Percentiles rank a stretch among this genome's conserved stretches.
Conservation (phyloP, 2,888 invertebrate species). For the Fragum sueziense region DNA sequence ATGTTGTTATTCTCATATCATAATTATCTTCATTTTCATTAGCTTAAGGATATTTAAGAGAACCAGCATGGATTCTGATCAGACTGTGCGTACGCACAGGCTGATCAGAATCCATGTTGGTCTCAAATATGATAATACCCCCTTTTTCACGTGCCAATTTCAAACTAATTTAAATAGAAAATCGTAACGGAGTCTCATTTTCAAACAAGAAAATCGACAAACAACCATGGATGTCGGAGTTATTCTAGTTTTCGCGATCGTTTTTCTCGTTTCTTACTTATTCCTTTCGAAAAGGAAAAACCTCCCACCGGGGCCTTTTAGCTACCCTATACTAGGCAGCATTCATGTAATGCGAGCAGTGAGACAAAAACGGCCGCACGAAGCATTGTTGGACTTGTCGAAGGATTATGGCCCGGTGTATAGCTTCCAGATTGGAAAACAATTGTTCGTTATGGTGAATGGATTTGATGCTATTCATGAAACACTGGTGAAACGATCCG, state of each 20-base stretch:
- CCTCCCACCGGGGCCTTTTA: constrained; percentile 47
- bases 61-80: too few species aligned
- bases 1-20: too few species aligned
- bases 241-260: neutral
- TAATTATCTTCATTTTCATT: too few species aligned
- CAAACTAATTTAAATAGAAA: too few species aligned
- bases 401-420: constrained; percentile 52
- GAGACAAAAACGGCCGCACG: constrained; percentile 10
- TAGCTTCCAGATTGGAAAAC: constrained; percentile 40
- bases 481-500: constrained; percentile 47
- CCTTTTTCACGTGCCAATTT: too few species aligned
- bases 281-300: constrained; percentile 24
- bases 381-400: constrained; percentile 25
- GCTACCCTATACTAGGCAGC: constrained; percentile 30
- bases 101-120: too few species aligned
- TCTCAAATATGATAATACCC: too few species aligned
- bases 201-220: too few species aligned
- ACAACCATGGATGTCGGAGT: neutral
- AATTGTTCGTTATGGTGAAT: constrained; percentile 39
- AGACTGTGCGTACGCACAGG: too few species aligned
- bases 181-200: too few species aligned
- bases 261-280: constrained; percentile 15
- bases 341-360: constrained; percentile 14
- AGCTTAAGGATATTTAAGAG: too few species aligned
- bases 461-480: constrained; percentile 53